Percentiles rank a stretch among this genome's conserved stretches.
These are phyloP conservation scores for Tillus elongatus DNA, from an alignment of 2,888 invertebrate species.

Conservation along the genomic window DNA sequence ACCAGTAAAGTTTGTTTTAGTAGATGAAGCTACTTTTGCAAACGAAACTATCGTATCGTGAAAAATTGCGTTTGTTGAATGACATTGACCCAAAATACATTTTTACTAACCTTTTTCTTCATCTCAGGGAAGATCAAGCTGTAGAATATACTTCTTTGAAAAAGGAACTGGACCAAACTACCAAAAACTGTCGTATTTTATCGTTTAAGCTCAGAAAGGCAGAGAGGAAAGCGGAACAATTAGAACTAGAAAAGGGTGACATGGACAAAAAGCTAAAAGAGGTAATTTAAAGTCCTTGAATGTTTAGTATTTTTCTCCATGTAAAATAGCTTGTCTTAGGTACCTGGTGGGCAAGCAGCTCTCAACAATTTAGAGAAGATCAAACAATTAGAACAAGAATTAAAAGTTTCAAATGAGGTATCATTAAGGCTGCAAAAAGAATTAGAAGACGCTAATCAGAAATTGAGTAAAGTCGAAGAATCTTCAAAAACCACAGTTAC, in stretches of 20 bases:
- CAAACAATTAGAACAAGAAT: slow-evolving; percentile 76
- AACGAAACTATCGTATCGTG: no score
- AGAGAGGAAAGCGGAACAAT: slow-evolving; percentile 78
- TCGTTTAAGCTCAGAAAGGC: slow-evolving; percentile 96
- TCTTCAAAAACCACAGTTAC: slow-evolving; percentile 30
- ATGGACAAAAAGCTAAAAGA: slow-evolving; percentile 58
- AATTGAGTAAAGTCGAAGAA: slow-evolving; percentile 40
- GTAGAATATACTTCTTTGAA: slow-evolving; percentile 91
- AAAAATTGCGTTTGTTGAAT: no score
- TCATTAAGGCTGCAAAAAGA: slow-evolving; percentile 60
- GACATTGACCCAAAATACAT: no score
- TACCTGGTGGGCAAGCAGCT: slow-evolving; percentile 50
- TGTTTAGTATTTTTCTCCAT: slow-evolving; percentile 7
- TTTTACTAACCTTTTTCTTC: no score
- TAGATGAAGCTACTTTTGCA: no score
- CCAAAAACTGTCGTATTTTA: slow-evolving; percentile 95
- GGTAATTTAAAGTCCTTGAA: no score
- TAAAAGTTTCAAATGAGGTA: slow-evolving; percentile 70
- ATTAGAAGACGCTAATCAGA: slow-evolving; percentile 56
- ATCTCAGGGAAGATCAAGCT: slow-evolving; percentile 83
- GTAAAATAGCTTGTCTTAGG: slow-evolving; percentile 22
- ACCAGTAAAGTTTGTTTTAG: no score
- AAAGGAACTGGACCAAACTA: slow-evolving; percentile 91
- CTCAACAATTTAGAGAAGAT: slow-evolving; percentile 58
- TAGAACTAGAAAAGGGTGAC: slow-evolving; percentile 77